Percentiles rank a stretch among this genome's conserved stretches.
These are phyloP conservation scores for Siniperca obscura DNA, from an alignment of 2,797 vertebrate species.

Conservation along the genomic window DNA sequence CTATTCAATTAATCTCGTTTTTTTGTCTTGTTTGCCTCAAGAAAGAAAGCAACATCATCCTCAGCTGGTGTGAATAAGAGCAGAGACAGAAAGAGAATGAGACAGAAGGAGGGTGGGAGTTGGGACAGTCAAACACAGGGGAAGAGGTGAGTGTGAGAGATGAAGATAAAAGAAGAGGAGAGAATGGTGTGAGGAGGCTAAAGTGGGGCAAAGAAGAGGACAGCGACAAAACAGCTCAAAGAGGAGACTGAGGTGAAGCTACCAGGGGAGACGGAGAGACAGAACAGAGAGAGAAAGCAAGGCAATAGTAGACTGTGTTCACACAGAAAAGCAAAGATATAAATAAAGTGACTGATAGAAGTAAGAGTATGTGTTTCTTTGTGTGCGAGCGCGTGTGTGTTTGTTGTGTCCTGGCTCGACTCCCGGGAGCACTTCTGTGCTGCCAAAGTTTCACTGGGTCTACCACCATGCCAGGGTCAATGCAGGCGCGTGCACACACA, in stretches of 20 bases:
- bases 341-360: constrained; percentile 72
- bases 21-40: constrained; percentile 40
- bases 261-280: constrained; percentile 11
- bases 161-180: constrained; percentile 42
- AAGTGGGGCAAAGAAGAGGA: constrained; percentile 67
- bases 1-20: constrained; percentile 13
- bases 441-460: constrained; percentile 77
- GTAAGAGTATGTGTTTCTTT: constrained; percentile 42
- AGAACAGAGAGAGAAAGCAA: constrained; percentile 11
- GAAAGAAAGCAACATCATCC: constrained; percentile 37
- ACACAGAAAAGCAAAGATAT: constrained; percentile 62
- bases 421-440: constrained; percentile 66
- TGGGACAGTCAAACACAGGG: constrained; percentile 24
- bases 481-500: constrained; percentile 28
- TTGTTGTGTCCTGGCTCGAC: constrained; percentile 64
- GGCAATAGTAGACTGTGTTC: constrained; percentile 23
- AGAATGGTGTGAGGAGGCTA: constrained; percentile 32
- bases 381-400: constrained; percentile 9
- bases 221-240: constrained; percentile 37
- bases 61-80: constrained; percentile 29
- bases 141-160: constrained; percentile 38
- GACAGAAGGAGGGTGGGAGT: constrained; percentile 30
- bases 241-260: constrained; percentile 38
- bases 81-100: constrained; percentile 28
- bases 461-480: constrained; percentile 67